Evolutionary conservation across 1,140 invertebrate species (phyloP), one percentile per base, ranked within the genome.

Genomic region (Lutraria rhynchaena): DNA sequence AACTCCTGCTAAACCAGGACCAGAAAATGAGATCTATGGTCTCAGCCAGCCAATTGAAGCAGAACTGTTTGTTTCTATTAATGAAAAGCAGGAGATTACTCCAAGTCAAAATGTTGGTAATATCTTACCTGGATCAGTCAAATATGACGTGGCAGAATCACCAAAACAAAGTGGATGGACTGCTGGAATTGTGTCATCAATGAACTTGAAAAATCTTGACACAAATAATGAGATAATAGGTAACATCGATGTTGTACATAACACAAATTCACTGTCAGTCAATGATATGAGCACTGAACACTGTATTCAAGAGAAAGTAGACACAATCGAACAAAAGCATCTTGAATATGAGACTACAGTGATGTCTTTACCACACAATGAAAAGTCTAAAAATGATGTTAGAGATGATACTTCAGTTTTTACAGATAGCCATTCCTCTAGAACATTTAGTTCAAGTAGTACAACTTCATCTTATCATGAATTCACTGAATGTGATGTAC

Each of bases 361-460:
- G 11, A 46, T 22, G 11, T 7, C 11, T 5, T 1, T 19, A 19
- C 11, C 9, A 69, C 73, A 60, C 24, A 27, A 44, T 60, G 73
- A 75, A 31, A 65, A 15, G 31, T 11, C 13, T 17, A 3, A 65
- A 35, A 31, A 65, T 33, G 37, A 41, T 35, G 29, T 41, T 27
- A 22, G 11, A 29, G 65, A 44, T 24, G 44, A 35, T 13, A 24
- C 29, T 49, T 49, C 65, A 15, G 4, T n/a, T 61, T n/a, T 61
- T 3, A 27, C 58, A 29, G 37, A 41, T 7, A 15, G 5, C 5
- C 55, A 69, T 60, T 19, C 53, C 1, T 80, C 76, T 58, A 63
- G 76, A 19, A 69, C 63, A 44, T 80, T 80, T 70, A 80, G 76
- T 33, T 53, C 76, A n/a, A 70, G 76, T 60, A 80, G 76, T 49